phyloP scores from a whole-genome alignment of 2,113 vertebrate species.

The Lepidothrix coronata region DNA sequence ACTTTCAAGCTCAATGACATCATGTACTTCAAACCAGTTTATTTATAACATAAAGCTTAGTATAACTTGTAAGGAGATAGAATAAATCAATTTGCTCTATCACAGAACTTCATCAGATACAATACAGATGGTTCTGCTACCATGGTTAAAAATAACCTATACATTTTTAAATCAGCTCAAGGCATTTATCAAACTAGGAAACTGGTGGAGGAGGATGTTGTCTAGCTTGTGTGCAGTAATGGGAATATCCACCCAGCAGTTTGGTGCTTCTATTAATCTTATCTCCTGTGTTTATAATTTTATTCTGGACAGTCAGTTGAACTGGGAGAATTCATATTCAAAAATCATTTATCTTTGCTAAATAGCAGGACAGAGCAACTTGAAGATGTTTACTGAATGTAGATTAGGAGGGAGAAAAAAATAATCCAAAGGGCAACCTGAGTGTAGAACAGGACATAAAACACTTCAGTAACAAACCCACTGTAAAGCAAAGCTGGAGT shows the following conservation, averaged over 20 bases:
- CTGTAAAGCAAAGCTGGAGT: not conserved
- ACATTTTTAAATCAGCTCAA: slow-evolving; percentile 42
- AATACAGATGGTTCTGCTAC: slow-evolving; percentile 65
- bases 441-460: not conserved
- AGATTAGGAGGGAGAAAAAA: not conserved
- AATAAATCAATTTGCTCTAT: slow-evolving; percentile 69
- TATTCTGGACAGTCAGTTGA: not conserved
- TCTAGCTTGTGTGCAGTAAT: slow-evolving; percentile 16
- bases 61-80: slow-evolving; percentile 49
- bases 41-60: slow-evolving; percentile 65
- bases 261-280: slow-evolving; percentile 18
- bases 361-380: not conserved
- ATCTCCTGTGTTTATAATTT: not conserved
- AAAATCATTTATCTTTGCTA: not conserved
- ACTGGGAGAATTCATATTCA: not conserved
- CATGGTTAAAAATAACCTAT: slow-evolving; percentile 55
- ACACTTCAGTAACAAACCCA: not conserved
- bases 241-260: not conserved
- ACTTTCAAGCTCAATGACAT: slow-evolving; percentile 60
- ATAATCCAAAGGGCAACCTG: not conserved
- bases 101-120: slow-evolving; percentile 64
- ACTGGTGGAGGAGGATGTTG: slow-evolving; percentile 14
- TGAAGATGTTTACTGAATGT: not conserved
- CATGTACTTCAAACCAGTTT: slow-evolving; percentile 56
- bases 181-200: slow-evolving; percentile 56